Evolutionary conservation across 2,888 invertebrate species (phyloP).

Genomic region (Stenodera caucasica): DNA sequence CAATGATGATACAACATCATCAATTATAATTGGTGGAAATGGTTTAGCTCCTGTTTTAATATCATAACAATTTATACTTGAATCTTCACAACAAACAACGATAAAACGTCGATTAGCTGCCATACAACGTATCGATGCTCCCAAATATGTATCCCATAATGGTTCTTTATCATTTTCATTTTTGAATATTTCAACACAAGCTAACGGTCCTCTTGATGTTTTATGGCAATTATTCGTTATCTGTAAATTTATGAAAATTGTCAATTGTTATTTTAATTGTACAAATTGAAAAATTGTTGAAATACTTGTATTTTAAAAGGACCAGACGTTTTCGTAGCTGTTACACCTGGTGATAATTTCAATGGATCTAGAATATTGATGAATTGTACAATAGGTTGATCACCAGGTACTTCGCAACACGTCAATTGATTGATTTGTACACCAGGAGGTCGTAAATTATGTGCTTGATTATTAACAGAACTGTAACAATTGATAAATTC

Average conservation of each 20-base stretch:
- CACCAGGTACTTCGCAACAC: conserved; percentile 54
- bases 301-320: conserved; percentile 50
- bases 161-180: conserved; percentile 63
- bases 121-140: conserved; percentile 64
- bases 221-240: conserved; percentile 53
- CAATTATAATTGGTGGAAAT: conserved; percentile 61
- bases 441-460: conserved; percentile 47
- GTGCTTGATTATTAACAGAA: conserved; percentile 14
- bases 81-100: conserved; percentile 69
- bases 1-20: conserved; percentile 64
- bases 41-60: conserved; percentile 57
- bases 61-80: conserved; percentile 66
- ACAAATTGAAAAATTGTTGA: neutral
- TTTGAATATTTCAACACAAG: conserved; percentile 62
- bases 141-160: conserved; percentile 71
- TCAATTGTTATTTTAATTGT: neutral
- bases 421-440: conserved; percentile 52
- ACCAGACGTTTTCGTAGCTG: conserved; percentile 47
- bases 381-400: conserved; percentile 53
- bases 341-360: conserved; percentile 48
- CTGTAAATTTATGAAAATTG: conserved; percentile 35
- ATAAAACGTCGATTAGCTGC: conserved; percentile 64
- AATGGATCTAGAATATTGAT: conserved; percentile 52
- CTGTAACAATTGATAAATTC: conserved; percentile 8
- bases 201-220: conserved; percentile 64